phyloP scores from a whole-genome alignment of 2,888 invertebrate species.

The Lasioglossum lativentre region DNA sequence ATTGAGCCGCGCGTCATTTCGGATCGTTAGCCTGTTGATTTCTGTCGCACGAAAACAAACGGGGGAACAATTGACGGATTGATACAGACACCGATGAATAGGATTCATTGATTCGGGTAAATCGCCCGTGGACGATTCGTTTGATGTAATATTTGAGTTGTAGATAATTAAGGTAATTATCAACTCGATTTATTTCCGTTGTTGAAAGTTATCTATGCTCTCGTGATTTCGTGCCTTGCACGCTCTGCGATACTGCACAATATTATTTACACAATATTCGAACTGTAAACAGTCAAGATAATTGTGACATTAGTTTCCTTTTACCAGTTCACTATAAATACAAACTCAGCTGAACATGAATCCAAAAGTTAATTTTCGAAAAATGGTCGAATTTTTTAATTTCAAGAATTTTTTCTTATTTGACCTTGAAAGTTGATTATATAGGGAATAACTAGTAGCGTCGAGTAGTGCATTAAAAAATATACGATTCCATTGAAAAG shows the following conservation, averaged over 20 bases:
- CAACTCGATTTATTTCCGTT: not conserved
- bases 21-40: constrained; percentile 44
- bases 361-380: not conserved
- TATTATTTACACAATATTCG: not conserved
- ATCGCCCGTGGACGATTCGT: constrained; percentile 5
- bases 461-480: too few relatives aligned
- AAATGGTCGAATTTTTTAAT: too few relatives aligned
- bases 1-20: constrained; percentile 41
- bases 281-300: not conserved
- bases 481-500: too few relatives aligned
- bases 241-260: not conserved
- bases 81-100: constrained; percentile 7
- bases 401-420: too few relatives aligned
- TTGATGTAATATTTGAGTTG: not conserved
- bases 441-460: too few relatives aligned
- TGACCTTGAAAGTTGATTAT: too few relatives aligned
- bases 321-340: not conserved
- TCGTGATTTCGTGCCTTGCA: not conserved
- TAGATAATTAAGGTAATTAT: constrained; percentile 11
- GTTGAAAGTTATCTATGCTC: not conserved
- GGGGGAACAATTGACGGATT: constrained; percentile 20
- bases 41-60: constrained; percentile 42
- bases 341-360: not conserved
- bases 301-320: not conserved
- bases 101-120: constrained; percentile 1